phyloP scores from a whole-genome alignment of 2,113 vertebrate species.

The Symphodus melops region DNA sequence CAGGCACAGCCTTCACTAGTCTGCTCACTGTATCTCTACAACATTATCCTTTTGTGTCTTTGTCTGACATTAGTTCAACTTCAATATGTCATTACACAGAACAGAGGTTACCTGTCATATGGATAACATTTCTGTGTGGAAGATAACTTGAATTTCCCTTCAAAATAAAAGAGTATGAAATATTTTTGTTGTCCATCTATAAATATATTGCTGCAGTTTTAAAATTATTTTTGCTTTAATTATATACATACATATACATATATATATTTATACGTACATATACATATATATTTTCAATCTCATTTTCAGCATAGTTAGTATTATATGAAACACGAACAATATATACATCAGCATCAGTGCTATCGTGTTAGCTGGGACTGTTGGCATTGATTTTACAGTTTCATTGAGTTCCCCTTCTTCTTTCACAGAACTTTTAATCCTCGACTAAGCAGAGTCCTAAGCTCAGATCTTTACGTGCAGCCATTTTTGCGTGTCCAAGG shows the following conservation, averaged over 20 bases:
- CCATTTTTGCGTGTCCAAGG: conserved; percentile 24
- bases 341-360: neutral
- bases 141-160: conserved; percentile 10
- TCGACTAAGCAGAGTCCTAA: conserved; percentile 6
- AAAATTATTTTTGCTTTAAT: too few relatives aligned
- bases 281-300: too few relatives aligned
- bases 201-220: neutral
- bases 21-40: conserved; percentile 1
- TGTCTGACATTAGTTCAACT: conserved; percentile 16
- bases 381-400: conserved; percentile 27
- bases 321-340: too few relatives aligned
- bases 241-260: too few relatives aligned
- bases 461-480: conserved; percentile 18
- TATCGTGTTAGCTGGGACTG: conserved; percentile 12
- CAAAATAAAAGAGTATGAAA: conserved; percentile 25
- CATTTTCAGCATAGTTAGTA: too few relatives aligned
- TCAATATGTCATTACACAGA: conserved; percentile 28
- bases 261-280: too few relatives aligned
- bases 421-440: conserved; percentile 37
- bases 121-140: conserved; percentile 37
- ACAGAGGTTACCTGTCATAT: conserved; percentile 40
- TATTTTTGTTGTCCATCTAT: conserved; percentile 8
- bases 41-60: neutral
- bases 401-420: conserved; percentile 1
- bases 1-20: neutral